Base-by-base conservation (phyloP, 2,888 invertebrate genomes). In the Thymelicus acteon region DNA sequence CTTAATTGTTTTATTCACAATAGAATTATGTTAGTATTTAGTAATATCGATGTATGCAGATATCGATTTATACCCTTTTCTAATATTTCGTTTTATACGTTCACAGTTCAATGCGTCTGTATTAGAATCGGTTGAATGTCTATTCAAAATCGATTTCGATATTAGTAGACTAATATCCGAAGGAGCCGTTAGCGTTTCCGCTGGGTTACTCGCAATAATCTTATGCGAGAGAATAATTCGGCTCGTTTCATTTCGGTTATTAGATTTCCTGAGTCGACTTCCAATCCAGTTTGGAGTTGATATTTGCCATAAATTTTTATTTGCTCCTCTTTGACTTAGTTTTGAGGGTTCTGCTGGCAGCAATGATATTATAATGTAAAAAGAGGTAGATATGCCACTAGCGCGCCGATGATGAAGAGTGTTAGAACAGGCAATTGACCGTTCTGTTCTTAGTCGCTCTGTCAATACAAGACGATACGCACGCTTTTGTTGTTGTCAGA, bases 261-360 rank as follows among this genome's bases (percentile, higher is more conserved):
- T 87, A 85, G 85, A 85, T 88, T 85, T 84, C 80, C 83, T 79
- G 77, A 78, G 80, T 76, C 76, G 76, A 73, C 75, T 75, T 78
- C 78, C 72, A 76, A 79, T 82, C 79, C 76, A 77, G 75, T 80
- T 80, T 81, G 74, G 74, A 82, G 80, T 86, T 86, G 84, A 87
- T 87, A 86, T 88, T 88, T 86, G 89, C 84, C 84, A 90, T 90
- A 86, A 88, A 83, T 87, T 89, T 89, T 89, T 88, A 89, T 89
- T 80, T 74, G 77, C 78, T 77, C 78, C 75, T 83, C 82, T 79
- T 82, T 76, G 76, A 79, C 80, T 80, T 77, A 83, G 75, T 77
- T 74, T 83, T 87, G 86, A 10, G 44, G 44, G 44, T 44, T 44
- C 44, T 3, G 4, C 3, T 4, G 8, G 8, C 44, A 44, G 19